A percentile compares a stretch with the other conserved stretches of the same genome.
phyloP scores from a whole-genome alignment of 1,140 invertebrate species.

The Drosophila nigrodunni region DNA sequence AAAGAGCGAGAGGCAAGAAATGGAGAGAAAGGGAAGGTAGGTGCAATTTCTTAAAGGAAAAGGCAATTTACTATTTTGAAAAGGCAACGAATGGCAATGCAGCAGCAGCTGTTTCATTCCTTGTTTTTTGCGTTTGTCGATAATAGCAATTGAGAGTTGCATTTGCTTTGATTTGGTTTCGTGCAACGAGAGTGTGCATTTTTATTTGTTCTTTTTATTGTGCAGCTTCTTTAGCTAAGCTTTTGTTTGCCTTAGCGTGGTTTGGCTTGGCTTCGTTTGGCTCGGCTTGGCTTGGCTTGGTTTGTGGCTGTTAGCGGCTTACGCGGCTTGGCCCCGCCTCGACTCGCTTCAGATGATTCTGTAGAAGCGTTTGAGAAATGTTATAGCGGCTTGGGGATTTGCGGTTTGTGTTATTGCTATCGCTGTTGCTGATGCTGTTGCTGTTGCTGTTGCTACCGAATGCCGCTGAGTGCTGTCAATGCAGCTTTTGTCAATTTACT shows the following conservation, averaged over 20 bases:
- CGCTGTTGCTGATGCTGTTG: no score
- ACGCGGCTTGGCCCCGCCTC: slow-evolving; percentile 40
- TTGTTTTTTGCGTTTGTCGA: slow-evolving; percentile 51
- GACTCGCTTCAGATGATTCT: slow-evolving; percentile 14
- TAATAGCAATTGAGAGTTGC: slow-evolving; percentile 78
- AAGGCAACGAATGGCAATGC: slow-evolving; percentile 29
- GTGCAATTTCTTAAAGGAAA: slow-evolving; percentile 45
- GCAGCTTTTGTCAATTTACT: slow-evolving; percentile 74
- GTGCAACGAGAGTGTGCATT: slow-evolving; percentile 18
- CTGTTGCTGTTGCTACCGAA: slow-evolving; percentile 40
- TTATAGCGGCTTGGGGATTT: slow-evolving; percentile 77
- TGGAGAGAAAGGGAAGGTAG: slow-evolving; percentile 1
- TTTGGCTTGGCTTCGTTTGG: slow-evolving; percentile 44
- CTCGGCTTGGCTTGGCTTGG: slow-evolving; percentile 45
- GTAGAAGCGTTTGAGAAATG: slow-evolving; percentile 71
- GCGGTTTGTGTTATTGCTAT: slow-evolving; percentile 71
- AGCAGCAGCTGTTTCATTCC: slow-evolving; percentile 16
- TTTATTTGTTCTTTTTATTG: slow-evolving; percentile 25
- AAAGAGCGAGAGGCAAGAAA: background rate
- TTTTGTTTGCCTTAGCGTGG: slow-evolving; percentile 68
- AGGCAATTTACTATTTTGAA: slow-evolving; percentile 58
- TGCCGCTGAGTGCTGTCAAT: slow-evolving; percentile 46
- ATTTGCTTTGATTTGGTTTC: slow-evolving; percentile 76
- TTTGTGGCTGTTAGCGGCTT: slow-evolving; percentile 53
- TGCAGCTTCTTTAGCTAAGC: slow-evolving; percentile 61